Evolutionary conservation across 2,797 vertebrate genomes (phyloP).

Genomic region (Epinephelus coioides): DNA sequence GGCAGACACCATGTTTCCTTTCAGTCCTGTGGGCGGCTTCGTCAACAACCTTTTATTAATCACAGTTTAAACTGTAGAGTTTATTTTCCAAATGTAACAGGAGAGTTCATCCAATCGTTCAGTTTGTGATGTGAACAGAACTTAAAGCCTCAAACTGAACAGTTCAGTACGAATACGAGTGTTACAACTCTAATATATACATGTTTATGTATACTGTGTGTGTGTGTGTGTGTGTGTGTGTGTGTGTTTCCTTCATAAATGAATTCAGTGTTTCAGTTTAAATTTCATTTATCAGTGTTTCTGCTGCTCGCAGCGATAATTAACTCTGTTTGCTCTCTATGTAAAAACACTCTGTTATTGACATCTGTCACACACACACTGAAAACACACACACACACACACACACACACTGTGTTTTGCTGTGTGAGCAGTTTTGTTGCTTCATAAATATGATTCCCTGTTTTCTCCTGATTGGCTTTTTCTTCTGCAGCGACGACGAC

Average conservation of each 20-base stretch:
- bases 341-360: constrained; percentile 34
- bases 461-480: constrained; percentile 67
- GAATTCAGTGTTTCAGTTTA: neutral
- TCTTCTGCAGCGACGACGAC: constrained; percentile 35
- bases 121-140: too few relatives aligned
- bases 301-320: constrained; percentile 19
- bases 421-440: constrained; percentile 62
- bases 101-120: too few relatives aligned
- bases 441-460: constrained; percentile 72
- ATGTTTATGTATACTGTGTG: neutral
- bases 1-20: too few relatives aligned
- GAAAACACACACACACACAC: neutral
- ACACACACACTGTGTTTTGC: constrained; percentile 41
- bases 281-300: neutral
- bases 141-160: too few relatives aligned
- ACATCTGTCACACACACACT: constrained; percentile 21
- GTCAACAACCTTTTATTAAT: too few relatives aligned
- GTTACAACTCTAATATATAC: too few relatives aligned
- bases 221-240: neutral
- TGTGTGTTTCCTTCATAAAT: neutral
- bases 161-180: too few relatives aligned
- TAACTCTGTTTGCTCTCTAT: constrained; percentile 29
- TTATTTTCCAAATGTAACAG: too few relatives aligned
- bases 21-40: too few relatives aligned
- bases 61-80: too few relatives aligned